These are phyloP conservation scores for Drosophila mojavensis DNA, from an alignment of 1,140 invertebrate genomes.

Conservation along the genomic window DNA sequence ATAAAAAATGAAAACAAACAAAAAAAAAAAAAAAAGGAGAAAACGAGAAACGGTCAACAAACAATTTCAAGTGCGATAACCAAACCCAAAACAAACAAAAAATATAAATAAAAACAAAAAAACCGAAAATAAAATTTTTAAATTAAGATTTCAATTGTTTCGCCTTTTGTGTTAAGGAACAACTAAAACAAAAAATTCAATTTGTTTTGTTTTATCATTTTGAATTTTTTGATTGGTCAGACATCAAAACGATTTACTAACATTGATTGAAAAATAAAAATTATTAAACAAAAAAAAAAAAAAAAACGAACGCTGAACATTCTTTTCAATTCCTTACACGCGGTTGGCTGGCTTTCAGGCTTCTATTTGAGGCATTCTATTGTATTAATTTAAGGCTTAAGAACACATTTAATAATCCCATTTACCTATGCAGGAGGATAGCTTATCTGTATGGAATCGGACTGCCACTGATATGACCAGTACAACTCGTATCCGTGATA, in stretches of 20 bases:
- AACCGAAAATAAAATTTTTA: slow-evolving; percentile 37
- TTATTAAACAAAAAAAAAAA: slow-evolving; percentile 74
- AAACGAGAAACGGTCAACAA: slow-evolving; percentile 38
- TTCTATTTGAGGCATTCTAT: background rate
- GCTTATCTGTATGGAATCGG: slow-evolving; percentile 99
- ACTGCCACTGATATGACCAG: slow-evolving; percentile 94
- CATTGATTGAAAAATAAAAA: slow-evolving; percentile 82
- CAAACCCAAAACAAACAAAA: slow-evolving; percentile 39
- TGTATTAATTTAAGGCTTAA: too few relatives aligned
- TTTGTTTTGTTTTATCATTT: slow-evolving; percentile 59
- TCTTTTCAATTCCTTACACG: background rate
- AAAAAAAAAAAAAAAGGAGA: slow-evolving; percentile 50
- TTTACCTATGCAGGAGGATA: slow-evolving; percentile 91
- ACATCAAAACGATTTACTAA: slow-evolving; percentile 77
- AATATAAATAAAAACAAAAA: slow-evolving; percentile 40
- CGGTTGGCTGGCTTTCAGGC: slow-evolving; percentile 48
- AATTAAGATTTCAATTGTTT: slow-evolving; percentile 67
- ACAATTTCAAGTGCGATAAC: slow-evolving; percentile 51
- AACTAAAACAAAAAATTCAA: slow-evolving; percentile 34
- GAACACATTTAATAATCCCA: background rate
- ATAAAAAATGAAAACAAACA: slow-evolving; percentile 47
- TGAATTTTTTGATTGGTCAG: slow-evolving; percentile 67
- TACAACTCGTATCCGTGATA: slow-evolving; percentile 96
- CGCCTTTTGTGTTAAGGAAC: slow-evolving; percentile 64
- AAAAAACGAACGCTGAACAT: background rate